Evolutionary conservation across 2,797 vertebrate species (phyloP).

Genomic region (Balearica regulorum): DNA sequence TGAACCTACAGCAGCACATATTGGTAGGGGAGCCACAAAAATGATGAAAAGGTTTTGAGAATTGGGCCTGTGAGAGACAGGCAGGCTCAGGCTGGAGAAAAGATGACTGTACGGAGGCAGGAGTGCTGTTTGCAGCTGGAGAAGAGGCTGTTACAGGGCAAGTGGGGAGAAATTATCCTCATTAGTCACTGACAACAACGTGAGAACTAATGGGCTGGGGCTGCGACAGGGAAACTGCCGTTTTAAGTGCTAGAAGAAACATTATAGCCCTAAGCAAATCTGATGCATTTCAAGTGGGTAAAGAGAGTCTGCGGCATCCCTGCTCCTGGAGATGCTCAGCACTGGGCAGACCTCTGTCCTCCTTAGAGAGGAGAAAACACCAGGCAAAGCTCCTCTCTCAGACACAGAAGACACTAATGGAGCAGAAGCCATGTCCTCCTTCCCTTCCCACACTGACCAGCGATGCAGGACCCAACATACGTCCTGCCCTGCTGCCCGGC

Average conservation of each 20-base stretch:
- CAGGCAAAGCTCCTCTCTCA: neutral
- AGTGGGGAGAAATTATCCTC: neutral
- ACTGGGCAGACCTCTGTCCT: neutral
- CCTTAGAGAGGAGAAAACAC: neutral
- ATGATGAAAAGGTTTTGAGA: neutral
- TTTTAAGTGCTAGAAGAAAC: neutral
- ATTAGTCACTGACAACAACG: neutral
- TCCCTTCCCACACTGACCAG: neutral
- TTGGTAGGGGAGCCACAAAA: neutral
- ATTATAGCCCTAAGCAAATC: neutral
- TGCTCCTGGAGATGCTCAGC: neutral
- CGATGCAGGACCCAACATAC: fast-evolving
- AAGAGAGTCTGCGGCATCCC: neutral
- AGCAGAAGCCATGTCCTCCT: neutral
- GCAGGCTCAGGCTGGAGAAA: neutral
- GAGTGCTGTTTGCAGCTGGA: neutral
- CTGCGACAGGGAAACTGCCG: neutral
- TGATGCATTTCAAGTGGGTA: neutral
- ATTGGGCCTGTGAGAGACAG: neutral
- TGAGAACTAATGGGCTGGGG: neutral
- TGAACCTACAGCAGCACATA: neutral
- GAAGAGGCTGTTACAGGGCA: neutral
- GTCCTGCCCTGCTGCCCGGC: neutral
- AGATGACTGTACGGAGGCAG: neutral
- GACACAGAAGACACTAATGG: neutral